A percentile compares a stretch with the other conserved stretches of the same genome.
Conservation (phyloP, 2,113 vertebrate genomes). For the Coturnix japonica region DNA sequence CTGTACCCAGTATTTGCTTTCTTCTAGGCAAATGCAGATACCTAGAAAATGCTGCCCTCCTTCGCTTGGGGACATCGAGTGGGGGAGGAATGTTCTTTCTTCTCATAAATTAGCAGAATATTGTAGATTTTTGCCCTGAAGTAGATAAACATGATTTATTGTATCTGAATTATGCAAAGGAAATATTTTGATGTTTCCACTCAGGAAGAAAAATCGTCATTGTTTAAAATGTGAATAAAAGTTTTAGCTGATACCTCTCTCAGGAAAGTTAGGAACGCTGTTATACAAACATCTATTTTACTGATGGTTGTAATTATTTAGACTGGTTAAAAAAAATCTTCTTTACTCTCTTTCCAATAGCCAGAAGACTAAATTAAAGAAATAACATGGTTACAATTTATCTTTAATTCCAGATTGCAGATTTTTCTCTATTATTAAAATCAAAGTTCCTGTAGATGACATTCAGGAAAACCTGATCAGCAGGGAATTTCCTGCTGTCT, state of each 20-base stretch:
- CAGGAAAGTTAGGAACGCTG: neutral
- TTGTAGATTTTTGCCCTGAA: neutral
- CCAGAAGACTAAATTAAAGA: neutral
- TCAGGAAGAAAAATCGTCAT: conserved; percentile 16
- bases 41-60: neutral
- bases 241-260: neutral
- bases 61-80: neutral
- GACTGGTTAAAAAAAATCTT: neutral
- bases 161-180: conserved; percentile 27
- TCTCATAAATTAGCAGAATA: neutral
- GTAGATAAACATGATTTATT: conserved; percentile 14
- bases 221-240: neutral
- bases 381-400: conserved; percentile 23
- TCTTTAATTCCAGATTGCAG: conserved; percentile 48
- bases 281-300: neutral
- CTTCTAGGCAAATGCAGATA: neutral
- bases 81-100: neutral
- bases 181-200: conserved; percentile 45
- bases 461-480: conserved; percentile 72
- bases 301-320: neutral
- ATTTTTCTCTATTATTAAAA: conserved; percentile 50
- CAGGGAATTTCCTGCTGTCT: conserved; percentile 74
- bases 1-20: neutral
- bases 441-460: conserved; percentile 50
- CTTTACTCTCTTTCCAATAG: neutral